phyloP scores from a whole-genome alignment of 2,797 vertebrate species.

The Distichodus sexfasciatus region DNA sequence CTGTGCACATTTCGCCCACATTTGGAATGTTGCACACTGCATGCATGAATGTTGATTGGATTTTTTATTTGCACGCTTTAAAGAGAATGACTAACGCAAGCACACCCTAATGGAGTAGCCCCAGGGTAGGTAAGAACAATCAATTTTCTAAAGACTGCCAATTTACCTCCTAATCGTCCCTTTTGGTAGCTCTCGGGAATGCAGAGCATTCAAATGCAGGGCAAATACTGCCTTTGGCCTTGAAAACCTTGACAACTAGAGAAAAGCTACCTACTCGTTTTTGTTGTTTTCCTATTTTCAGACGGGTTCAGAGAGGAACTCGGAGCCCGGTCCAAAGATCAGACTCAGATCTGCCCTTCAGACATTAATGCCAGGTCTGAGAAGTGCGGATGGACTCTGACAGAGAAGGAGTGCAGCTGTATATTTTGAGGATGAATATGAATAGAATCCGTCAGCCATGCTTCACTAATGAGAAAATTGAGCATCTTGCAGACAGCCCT shows the following conservation, averaged over 20 bases:
- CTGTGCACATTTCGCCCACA: conserved; percentile 28
- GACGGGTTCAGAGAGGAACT: not conserved
- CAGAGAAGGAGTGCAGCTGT: conserved; percentile 49
- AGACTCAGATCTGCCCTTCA: conserved; percentile 48
- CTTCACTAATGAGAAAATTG: conserved; percentile 53
- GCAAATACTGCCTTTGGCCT: not conserved
- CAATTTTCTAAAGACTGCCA: conserved; percentile 45
- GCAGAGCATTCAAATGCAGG: conserved; percentile 27
- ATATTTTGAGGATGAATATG: conserved; percentile 58
- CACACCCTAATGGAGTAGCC: conserved; percentile 35
- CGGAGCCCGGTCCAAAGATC: conserved; percentile 6
- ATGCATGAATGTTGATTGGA: conserved; percentile 35
- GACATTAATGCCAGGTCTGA: conserved; percentile 21
- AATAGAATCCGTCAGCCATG: conserved; percentile 54
- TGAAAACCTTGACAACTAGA: conserved; percentile 17
- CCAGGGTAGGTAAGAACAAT: conserved; percentile 45
- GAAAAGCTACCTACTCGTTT: conserved; percentile 16
- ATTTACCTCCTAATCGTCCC: conserved; percentile 33
- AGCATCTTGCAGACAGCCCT: conserved; percentile 48
- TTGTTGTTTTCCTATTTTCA: too few species aligned
- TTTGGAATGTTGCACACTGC: not conserved
- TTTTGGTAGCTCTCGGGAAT: conserved; percentile 15
- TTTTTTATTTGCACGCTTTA: conserved; percentile 47
- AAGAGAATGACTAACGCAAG: conserved; percentile 26
- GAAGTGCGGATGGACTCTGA: conserved; percentile 41